phyloP scores from a whole-genome alignment of 2,888 invertebrate genomes.

The Eupithecia tripunctaria region DNA sequence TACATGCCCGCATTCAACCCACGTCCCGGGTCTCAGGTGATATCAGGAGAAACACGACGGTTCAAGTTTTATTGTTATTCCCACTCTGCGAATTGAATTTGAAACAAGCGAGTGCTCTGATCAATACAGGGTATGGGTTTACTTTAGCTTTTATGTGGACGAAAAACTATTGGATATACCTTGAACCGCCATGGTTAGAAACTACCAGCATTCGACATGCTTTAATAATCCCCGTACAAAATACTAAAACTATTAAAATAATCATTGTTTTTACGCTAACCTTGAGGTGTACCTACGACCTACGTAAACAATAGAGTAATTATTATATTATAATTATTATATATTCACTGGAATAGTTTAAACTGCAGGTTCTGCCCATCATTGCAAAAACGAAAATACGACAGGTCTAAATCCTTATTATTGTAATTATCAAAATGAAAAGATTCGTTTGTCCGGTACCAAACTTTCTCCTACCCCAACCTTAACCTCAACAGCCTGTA shows the following conservation, averaged over 20 bases:
- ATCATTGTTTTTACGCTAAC: background rate
- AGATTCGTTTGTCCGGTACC: too few species aligned
- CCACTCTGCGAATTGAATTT: conserved; percentile 83
- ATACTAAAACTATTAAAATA: background rate
- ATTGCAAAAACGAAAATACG: background rate
- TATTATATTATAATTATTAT: too few species aligned
- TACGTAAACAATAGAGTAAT: too few species aligned
- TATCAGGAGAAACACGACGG: conserved; percentile 69
- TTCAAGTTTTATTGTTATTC: conserved; percentile 79
- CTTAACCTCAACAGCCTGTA: too few species aligned
- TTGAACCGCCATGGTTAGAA: background rate
- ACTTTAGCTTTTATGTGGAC: background rate
- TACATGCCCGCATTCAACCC: conserved; percentile 65
- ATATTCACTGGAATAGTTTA: too few species aligned
- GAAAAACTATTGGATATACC: background rate
- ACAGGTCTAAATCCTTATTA: too few species aligned
- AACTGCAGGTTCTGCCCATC: too few species aligned
- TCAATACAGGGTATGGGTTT: conserved; percentile 56
- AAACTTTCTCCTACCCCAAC: too few species aligned
- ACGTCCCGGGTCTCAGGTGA: conserved; percentile 77
- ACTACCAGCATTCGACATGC: background rate
- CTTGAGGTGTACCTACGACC: too few species aligned
- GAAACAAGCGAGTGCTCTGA: conserved; percentile 69
- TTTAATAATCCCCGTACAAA: background rate
- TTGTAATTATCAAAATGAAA: too few species aligned